phyloP scores from a whole-genome alignment of 1,140 invertebrate genomes.

The Papilio machaon region DNA sequence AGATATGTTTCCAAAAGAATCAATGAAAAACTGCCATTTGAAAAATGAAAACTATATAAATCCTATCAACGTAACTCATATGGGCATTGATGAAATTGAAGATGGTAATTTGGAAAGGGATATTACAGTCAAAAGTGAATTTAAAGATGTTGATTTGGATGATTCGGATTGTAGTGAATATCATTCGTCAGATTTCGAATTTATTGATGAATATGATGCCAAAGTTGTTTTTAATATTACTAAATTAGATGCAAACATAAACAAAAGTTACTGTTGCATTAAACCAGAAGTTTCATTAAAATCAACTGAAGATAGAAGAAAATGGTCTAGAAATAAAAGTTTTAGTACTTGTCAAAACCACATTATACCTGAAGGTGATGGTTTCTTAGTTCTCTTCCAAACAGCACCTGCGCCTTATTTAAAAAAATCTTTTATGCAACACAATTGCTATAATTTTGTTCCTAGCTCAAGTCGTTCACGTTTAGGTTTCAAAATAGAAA shows the following conservation, averaged over 20 bases:
- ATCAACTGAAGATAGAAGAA: background rate
- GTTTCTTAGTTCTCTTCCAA: conserved; percentile 57
- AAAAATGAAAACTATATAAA: background rate
- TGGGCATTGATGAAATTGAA: background rate
- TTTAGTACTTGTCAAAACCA: conserved; percentile 29
- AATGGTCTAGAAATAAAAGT: background rate
- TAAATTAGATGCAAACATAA: conserved; percentile 35
- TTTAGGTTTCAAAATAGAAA: conserved; percentile 51
- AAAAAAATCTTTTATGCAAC: conserved; percentile 48
- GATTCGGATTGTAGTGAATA: conserved; percentile 49
- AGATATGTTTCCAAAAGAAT: background rate
- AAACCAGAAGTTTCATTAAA: background rate
- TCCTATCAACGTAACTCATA: background rate
- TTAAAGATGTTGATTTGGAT: conserved; percentile 15
- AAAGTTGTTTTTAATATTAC: conserved; percentile 43
- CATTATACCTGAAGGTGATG: conserved; percentile 53
- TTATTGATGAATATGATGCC: conserved; percentile 63
- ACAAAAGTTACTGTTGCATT: background rate
- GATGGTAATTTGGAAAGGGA: background rate
- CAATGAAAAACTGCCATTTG: background rate
- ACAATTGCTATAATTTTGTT: conserved; percentile 46
- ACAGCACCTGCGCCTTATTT: conserved; percentile 38
- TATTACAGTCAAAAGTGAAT: background rate
- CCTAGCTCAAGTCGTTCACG: conserved; percentile 40
- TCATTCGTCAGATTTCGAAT: conserved; percentile 68